Conservation (phyloP, 2,113 vertebrate genomes). For the Tachysurus fulvidraco region DNA sequence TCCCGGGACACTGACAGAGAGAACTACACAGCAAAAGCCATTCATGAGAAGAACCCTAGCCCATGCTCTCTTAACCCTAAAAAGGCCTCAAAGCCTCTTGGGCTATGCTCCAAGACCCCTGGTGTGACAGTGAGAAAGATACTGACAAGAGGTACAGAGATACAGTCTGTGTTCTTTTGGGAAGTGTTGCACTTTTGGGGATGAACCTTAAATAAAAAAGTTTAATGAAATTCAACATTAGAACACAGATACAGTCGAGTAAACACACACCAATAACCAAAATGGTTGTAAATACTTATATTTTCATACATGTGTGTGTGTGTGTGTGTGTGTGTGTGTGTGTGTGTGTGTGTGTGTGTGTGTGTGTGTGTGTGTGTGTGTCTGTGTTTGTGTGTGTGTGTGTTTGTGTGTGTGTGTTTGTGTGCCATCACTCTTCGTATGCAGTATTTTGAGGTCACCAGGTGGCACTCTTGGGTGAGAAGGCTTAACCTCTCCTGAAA, state of each 20-base stretch:
- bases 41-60: constrained; percentile 36
- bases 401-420: constrained; percentile 51
- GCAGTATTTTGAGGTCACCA: constrained; percentile 57
- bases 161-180: neutral
- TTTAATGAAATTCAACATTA: neutral
- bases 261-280: neutral
- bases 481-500: constrained; percentile 70
- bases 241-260: neutral
- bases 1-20: constrained; percentile 34
- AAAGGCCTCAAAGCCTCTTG: constrained; percentile 37
- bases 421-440: constrained; percentile 56
- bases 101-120: constrained; percentile 45
- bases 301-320: neutral
- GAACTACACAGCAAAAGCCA: constrained; percentile 42
- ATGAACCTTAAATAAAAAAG: neutral
- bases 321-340: constrained; percentile 52
- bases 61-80: constrained; percentile 22
- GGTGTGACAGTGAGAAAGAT: constrained; percentile 17
- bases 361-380: constrained; percentile 51
- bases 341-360: neutral
- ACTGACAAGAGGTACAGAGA: neutral
- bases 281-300: constrained; percentile 46
- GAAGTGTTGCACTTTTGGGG: neutral
- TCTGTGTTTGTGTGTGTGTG: neutral
- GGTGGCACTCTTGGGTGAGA: constrained; percentile 62